These are phyloP conservation scores for human DNA, from an alignment of 2,113 vertebrate genomes.

Conservation along the genomic window GRCh38 chr3:159069501-159070000, in stretches of 20 bases:
- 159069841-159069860: neutral
- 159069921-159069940: conserved; percentile 69
- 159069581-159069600: conserved; percentile 49
- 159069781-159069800: neutral
- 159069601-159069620: conserved; percentile 49
- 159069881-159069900: neutral
- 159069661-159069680: conserved; percentile 58
- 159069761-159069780: conserved; percentile 59
- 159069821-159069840: conserved; percentile 51
- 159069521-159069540: conserved; percentile 78
- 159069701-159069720: conserved; percentile 65
- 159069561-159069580: conserved; percentile 59
- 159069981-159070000: conserved; percentile 50
- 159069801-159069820: neutral
- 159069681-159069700: conserved; percentile 38
- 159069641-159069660: conserved; percentile 52
- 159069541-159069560: conserved; percentile 61
- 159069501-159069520: conserved; percentile 62
- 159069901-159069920: conserved; percentile 22
- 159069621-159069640: conserved; percentile 35
- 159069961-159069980: conserved; percentile 28
- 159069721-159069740: conserved; percentile 49
- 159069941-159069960: conserved; percentile 60
- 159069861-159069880: neutral
- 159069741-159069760: conserved; percentile 49